These are phyloP conservation scores for Menidia beryllina DNA, from an alignment of 2,113 vertebrate genomes.

Conservation along the genomic window DNA sequence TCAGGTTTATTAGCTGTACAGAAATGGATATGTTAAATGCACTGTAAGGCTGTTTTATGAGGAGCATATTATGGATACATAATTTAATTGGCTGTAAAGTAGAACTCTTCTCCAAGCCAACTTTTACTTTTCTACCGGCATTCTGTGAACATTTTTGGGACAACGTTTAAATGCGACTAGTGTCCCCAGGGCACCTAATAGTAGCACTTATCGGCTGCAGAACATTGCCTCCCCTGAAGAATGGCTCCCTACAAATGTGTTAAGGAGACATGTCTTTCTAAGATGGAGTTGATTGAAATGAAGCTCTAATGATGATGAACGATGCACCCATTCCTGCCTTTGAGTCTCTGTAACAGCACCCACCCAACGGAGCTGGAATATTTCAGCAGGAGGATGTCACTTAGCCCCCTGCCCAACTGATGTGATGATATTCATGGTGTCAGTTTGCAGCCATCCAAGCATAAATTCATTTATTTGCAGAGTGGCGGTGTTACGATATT, in stretches of 20 bases:
- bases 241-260: slow-evolving; percentile 57
- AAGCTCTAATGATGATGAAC: slow-evolving; percentile 59
- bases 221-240: slow-evolving; percentile 54
- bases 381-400: slow-evolving; percentile 42
- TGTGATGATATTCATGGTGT: slow-evolving; percentile 57
- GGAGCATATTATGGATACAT: slow-evolving; percentile 17
- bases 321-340: slow-evolving; percentile 41
- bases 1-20: slow-evolving; percentile 15
- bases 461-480: slow-evolving; percentile 56
- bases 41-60: slow-evolving; percentile 10
- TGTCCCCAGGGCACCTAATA: slow-evolving; percentile 51
- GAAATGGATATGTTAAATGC: slow-evolving; percentile 9
- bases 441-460: slow-evolving; percentile 53
- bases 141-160: slow-evolving; percentile 42
- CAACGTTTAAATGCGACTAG: slow-evolving; percentile 41
- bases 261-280: slow-evolving; percentile 56
- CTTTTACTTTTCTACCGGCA: slow-evolving; percentile 11
- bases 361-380: slow-evolving; percentile 26
- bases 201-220: slow-evolving; percentile 53
- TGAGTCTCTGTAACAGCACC: slow-evolving; percentile 41
- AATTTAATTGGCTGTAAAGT: slow-evolving; percentile 36
- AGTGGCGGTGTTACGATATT: slow-evolving; percentile 52
- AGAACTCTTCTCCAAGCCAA: slow-evolving; percentile 29
- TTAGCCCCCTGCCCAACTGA: slow-evolving; percentile 49
- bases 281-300: slow-evolving; percentile 36